phyloP scores from a whole-genome alignment of 2,113 vertebrate species.

The Catharus minimus region DNA sequence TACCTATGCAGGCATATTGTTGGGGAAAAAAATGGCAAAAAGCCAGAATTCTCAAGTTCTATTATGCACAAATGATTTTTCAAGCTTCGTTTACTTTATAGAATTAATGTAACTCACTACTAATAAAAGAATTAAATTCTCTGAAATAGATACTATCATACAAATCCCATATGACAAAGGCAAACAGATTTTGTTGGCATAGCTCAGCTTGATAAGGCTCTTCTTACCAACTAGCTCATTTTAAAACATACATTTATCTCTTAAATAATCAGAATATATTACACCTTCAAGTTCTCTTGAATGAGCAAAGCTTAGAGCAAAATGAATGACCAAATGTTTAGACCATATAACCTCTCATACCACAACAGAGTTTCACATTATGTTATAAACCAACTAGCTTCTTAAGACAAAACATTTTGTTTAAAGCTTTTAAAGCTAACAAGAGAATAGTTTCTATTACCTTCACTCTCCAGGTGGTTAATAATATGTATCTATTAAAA shows the following conservation, averaged over 20 bases:
- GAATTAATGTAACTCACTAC: not conserved
- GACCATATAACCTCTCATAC: not conserved
- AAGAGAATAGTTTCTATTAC: slow-evolving; percentile 9
- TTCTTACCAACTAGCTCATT: not conserved
- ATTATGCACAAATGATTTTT: not conserved
- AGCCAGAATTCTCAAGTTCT: not conserved
- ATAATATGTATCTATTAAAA: slow-evolving; percentile 31
- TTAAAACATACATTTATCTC: not conserved
- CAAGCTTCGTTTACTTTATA: not conserved
- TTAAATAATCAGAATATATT: not conserved
- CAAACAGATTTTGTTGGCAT: not conserved
- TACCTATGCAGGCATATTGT: not conserved
- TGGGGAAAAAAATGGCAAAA: not conserved
- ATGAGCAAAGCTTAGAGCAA: not conserved
- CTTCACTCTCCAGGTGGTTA: not conserved
- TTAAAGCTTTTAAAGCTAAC: slow-evolving; percentile 21
- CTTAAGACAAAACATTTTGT: not conserved
- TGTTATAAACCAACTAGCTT: not conserved
- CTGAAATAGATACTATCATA: not conserved
- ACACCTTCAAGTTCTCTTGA: not conserved
- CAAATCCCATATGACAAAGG: not conserved
- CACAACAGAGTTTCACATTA: not conserved
- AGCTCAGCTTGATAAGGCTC: not conserved
- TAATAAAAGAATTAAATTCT: not conserved
- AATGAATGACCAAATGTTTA: not conserved